Conservation (phyloP, 2,888 invertebrate species). For the Ephialtes manifestator region DNA sequence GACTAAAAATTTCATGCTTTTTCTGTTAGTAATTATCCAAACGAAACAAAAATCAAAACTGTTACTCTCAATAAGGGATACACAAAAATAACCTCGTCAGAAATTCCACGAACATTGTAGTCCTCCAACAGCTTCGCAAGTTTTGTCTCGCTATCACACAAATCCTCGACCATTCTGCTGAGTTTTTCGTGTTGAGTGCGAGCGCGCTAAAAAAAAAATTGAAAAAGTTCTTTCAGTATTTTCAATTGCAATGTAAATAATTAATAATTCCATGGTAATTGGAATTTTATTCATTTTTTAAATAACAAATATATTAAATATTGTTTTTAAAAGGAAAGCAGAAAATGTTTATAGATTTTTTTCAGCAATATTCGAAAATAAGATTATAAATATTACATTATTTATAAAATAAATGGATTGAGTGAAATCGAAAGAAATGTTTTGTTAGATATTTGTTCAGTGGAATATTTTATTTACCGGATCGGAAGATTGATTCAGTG, state of each 20-base stretch:
- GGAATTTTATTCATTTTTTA: too few species aligned
- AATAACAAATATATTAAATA: too few species aligned
- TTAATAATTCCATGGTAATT: too few species aligned
- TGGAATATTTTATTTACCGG: slow-evolving; percentile 87
- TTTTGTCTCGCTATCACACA: slow-evolving; percentile 91
- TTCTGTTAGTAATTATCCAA: slow-evolving; percentile 67
- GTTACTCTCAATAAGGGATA: not conserved
- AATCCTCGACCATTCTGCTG: slow-evolving; percentile 89
- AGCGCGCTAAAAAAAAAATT: slow-evolving; percentile 77
- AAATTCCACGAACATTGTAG: slow-evolving; percentile 79
- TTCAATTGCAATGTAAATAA: too few species aligned
- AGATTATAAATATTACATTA: too few species aligned
- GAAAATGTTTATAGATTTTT: too few species aligned
- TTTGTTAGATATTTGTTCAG: too few species aligned
- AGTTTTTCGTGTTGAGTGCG: slow-evolving; percentile 88
- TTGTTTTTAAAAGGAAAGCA: too few species aligned
- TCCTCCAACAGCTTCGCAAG: slow-evolving; percentile 88
- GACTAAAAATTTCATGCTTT: slow-evolving; percentile 80
- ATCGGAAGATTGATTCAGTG: slow-evolving; percentile 90
- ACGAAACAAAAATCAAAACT: slow-evolving; percentile 8
- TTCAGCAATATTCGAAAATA: too few species aligned
- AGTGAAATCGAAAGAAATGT: too few species aligned
- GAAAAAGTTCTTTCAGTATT: not conserved
- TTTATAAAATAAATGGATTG: too few species aligned
- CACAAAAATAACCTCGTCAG: slow-evolving; percentile 79